Base-by-base conservation (phyloP, 2,113 vertebrate genomes). In the Lasiurus borealis region DNA sequence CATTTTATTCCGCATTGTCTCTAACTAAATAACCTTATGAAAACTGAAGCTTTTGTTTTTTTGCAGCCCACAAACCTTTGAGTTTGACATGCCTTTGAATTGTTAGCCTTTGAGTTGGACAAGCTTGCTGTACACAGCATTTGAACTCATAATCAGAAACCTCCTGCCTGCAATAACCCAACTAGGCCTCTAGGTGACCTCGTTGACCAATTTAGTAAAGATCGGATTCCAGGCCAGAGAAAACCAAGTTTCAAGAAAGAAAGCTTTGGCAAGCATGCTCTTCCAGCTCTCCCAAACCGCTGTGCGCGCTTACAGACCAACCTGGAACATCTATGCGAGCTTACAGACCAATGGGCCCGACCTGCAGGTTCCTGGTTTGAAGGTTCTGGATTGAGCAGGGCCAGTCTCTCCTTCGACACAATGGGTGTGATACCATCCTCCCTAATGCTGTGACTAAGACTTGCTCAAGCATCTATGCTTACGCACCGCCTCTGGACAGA, bases 161-260 rank as follows among this genome's bases (percentile, higher is more conserved):
- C 44, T 88, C 31, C 57, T 81, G 57, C 48, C 36, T 73, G 82
- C 92, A 90, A 11, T 84, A 64, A 82, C 44, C 27, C 68, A 18
- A 8, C 0, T 0, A 0, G 19, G 83, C 90, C 98, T 75, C 96
- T 96, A 98, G 98, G 94, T 96, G 98, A 90, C 98, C 97, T 89
- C 97, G 7, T 68, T 15, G 48, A 40, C 19, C 96, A 90, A 64
- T 71, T 83, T 95, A 95, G 59, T 40, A 80, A 36, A 15, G 9
- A 23, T 11, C 0, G 0, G 8, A 40, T 21, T 18, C 36, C 15
- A 36, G 27, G 16, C 44, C 12, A n/a, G 21, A 19, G 36, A 27
- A 71, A 80, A 69, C 12, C 8, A 57, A 0, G 5, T 36, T 77
- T 27, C 5, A 44, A 73, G 14, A 68, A 78, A 86, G 14, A 68